Base-by-base conservation (phyloP, 2,797 vertebrate genomes). In the Rhinogobio ventralis region DNA sequence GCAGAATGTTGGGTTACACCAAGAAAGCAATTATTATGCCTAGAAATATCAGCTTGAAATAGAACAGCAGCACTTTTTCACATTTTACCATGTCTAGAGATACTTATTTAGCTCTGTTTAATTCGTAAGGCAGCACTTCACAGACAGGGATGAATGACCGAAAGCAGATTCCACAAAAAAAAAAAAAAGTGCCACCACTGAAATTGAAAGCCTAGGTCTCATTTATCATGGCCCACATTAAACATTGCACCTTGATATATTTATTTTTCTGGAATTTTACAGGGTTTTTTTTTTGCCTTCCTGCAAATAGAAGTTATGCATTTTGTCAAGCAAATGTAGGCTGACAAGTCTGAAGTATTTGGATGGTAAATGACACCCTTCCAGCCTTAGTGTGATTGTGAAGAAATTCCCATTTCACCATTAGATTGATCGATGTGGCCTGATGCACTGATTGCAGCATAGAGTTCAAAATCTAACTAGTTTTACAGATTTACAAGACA, bases 121-220 rank as follows among this genome's bases (percentile, higher is more conserved):
- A 53, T 81, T 45, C 72, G 45, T 3, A 3, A 77, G 33, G 15
- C 79, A 73, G 4, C 55, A 39, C 14, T 60, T 60, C 66, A 23
- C 3, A 69, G 82, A 78, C 66, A 73, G 19, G 75, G 64, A 82
- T 72, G n/a, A 83, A 79, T 64, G 46, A 79, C 55, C 19, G 1
- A 73, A 81, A 81, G 25, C 55, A 82, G 36, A 57, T 62, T 87
- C 17, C 71, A 53, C 39, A 17, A 8, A 17, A 5, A 78, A 25
- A 19, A 42, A 20, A 2, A 20, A 20, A 53, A 36, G 5, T 84
- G 72, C 77, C 33, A 71, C 45, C 28, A 25, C 45, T 69, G 55
- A 85, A 87, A 85, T 81, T 72, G 42, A 84, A 87, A 81, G 67
- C 53, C 49, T 30, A 53, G 45, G 73, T 81, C 57, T 85, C 82